Evolutionary conservation across 2,797 vertebrate genomes (phyloP).

Genomic region (Eurystomus glaucurus): DNA sequence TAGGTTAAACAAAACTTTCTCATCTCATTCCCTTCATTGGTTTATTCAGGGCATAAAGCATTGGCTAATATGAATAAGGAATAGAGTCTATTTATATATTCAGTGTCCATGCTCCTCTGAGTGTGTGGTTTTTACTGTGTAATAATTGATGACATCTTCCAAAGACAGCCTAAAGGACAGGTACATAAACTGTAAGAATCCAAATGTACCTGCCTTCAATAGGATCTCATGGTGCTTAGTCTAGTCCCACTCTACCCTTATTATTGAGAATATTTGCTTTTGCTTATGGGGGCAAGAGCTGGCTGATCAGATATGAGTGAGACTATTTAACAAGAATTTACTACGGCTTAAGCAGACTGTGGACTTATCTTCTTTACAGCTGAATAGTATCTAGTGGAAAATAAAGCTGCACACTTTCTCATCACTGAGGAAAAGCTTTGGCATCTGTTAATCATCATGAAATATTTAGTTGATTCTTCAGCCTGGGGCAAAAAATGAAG

Average conservation of each 20-base stretch:
- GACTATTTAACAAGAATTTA: not conserved
- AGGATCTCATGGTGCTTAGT: not conserved
- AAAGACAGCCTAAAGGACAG: conserved; percentile 28
- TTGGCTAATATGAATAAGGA: not conserved
- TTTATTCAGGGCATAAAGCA: conserved; percentile 4
- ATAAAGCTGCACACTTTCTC: not conserved
- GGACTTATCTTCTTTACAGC: not conserved
- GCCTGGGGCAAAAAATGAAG: not conserved
- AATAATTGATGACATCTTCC: conserved; percentile 15
- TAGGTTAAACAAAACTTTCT: not conserved
- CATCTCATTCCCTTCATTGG: not conserved
- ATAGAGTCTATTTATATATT: not conserved
- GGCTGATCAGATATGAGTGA: not conserved
- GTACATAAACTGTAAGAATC: not conserved
- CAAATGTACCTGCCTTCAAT: not conserved
- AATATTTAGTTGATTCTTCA: not conserved
- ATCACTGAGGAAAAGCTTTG: not conserved
- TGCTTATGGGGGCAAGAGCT: not conserved
- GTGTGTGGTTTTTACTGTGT: not conserved
- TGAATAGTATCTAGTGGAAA: not conserved
- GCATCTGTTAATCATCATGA: not conserved
- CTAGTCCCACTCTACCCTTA: not conserved
- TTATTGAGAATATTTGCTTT: conserved; percentile 7
- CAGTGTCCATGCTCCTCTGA: not conserved
- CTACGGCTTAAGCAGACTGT: not conserved